Conservation (phyloP, 2,113 vertebrate species). For the Catharus bicknelli region DNA sequence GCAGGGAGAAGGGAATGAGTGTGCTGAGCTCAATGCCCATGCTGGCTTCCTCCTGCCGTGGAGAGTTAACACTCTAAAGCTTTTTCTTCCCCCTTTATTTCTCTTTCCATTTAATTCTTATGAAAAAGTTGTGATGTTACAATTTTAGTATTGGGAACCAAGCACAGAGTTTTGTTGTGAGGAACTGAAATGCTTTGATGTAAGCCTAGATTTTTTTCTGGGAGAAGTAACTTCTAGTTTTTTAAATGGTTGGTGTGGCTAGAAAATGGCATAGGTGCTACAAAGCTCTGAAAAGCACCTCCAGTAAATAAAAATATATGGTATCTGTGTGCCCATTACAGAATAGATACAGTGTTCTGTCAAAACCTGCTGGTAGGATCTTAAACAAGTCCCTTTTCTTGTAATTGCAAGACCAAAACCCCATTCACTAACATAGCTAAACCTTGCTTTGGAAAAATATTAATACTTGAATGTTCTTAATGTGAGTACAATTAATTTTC, state of each 20-base stretch:
- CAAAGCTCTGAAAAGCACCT: background rate
- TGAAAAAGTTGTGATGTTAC: conserved; percentile 44
- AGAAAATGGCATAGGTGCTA: background rate
- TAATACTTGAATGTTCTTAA: background rate
- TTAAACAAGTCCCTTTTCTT: background rate
- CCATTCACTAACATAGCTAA: background rate
- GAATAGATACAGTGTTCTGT: background rate
- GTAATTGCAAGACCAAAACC: background rate
- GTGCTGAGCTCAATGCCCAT: conserved; percentile 58
- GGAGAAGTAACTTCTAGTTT: conserved; percentile 17
- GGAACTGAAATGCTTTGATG: conserved; percentile 32
- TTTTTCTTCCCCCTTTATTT: conserved; percentile 71
- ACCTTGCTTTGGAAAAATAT: background rate
- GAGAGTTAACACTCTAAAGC: conserved; percentile 60
- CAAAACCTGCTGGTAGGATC: background rate
- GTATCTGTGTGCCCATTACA: background rate
- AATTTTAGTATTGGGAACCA: conserved; percentile 28
- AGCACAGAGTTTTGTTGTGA: conserved; percentile 46
- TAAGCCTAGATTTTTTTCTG: background rate
- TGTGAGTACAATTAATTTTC: background rate
- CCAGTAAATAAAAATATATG: background rate
- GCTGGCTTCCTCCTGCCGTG: conserved; percentile 57
- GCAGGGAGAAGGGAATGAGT: conserved; percentile 65
- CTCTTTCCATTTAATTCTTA: conserved; percentile 58
- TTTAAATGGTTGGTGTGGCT: background rate